Base-by-base conservation (phyloP, 2,888 invertebrate species). In the Cosmia trapezina region DNA sequence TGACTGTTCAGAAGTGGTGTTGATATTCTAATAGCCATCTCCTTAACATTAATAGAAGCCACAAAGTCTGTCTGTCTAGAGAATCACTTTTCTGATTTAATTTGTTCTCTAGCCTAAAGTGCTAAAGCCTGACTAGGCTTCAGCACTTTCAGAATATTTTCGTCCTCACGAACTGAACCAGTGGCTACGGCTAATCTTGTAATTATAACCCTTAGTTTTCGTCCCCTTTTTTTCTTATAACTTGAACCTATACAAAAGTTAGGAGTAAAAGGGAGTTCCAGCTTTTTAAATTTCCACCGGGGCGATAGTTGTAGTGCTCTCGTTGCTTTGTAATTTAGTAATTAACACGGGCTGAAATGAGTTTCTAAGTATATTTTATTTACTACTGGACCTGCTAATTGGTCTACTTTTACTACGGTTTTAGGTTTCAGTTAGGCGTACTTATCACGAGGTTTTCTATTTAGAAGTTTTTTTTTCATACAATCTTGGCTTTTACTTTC, bases 261-360 rank as follows among this genome's bases (percentile, higher is more conserved):
- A 9, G 61, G 57, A 73, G 49, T 79, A 80, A 67, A 81, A 86
- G 78, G 71, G 83, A 67, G 62, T 73, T 67, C 33, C 60, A 83
- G 80, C 79, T 83, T 88, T 86, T 87, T 85, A 81, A 84, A 86
- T 86, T 86, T 86, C 74, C 72, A 79, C 78, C 72, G 81, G 74
- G 70, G 80, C 70, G 69, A 80, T 67, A 84, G 79, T 81, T 67
- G 63, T 53, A 82, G 81, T 79, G 77, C 67, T 65, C 83, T 83
- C 83, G 82, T 87, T 88, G 88, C 78, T 77, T 77, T 78, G 80
- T 87, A 85, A 88, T 88, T 88, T 85, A 70, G 86, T 87, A 86
- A 89, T 88, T 87, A 86, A 83, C 81, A 76, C 77, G 83, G 78
- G 70, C 51, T 74, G 28, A 59, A 73, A 66, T 74, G 49, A 80